A percentile compares a stretch with the other conserved stretches of the same genome.
Conservation (phyloP, 2,797 vertebrate species). For the Fratercula arctica region DNA sequence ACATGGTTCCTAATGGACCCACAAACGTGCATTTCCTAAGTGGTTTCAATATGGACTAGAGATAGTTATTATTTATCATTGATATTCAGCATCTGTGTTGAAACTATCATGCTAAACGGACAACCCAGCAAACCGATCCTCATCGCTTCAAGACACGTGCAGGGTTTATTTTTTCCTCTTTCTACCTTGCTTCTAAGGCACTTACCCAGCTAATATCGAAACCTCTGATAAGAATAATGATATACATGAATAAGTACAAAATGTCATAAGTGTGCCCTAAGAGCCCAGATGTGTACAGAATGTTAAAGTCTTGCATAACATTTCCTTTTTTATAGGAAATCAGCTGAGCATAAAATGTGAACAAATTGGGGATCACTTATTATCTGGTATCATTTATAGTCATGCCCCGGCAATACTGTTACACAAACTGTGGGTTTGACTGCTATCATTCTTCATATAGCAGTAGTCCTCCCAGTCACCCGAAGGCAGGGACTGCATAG, state of each 20-base stretch:
- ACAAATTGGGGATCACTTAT: background rate
- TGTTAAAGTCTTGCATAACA: background rate
- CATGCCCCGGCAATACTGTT: background rate
- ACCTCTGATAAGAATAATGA: background rate
- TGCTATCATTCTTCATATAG: background rate
- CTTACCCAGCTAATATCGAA: background rate
- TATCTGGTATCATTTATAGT: background rate
- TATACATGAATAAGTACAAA: background rate
- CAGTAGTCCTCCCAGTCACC: background rate
- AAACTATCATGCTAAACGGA: background rate
- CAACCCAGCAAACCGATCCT: background rate
- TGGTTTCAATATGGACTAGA: background rate
- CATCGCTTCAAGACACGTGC: background rate
- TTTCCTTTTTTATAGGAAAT: background rate
- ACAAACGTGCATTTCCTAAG: background rate
- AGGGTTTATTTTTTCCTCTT: background rate
- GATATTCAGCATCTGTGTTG: background rate
- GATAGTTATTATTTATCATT: background rate
- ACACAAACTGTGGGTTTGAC: background rate
- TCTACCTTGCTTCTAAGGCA: background rate
- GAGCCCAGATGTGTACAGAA: background rate
- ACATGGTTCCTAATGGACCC: background rate
- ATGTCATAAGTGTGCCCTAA: background rate
- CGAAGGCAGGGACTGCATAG: background rate
- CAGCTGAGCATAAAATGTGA: constrained; percentile 15